Evolutionary conservation across 1,140 invertebrate species (phyloP), one percentile per base, ranked within the genome.

Genomic region (Lepidotrigona ventralis): DNA sequence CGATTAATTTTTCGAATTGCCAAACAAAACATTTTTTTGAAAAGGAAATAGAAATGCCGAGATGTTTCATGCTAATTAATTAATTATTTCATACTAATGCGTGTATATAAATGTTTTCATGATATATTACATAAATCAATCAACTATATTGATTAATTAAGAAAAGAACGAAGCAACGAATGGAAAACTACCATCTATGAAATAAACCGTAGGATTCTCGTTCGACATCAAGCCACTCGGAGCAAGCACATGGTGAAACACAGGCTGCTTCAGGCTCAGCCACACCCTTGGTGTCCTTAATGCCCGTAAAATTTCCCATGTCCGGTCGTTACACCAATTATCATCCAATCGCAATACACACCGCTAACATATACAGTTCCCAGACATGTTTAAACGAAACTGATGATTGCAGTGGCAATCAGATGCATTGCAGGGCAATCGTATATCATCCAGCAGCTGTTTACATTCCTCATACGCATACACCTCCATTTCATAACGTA

Each of bases 191-290:
- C 19, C 46, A 79, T 86, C 33, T 88, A 12, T 89, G 53, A 81
- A 79, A 81, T 89, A 89, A 90, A 90, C 89, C 90, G 81, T 90
- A 94, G 93, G 93, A 94, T 82, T 91, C 90, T 86, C 92, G 90
- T 89, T 92, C 93, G 51, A 91, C 93, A 78, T 92, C 92, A 78
- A 94, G 91, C 88, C 92, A 93, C 75, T 93, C 93, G 88, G 93
- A 94, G 87, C 92, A 92, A 84, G 87, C 89, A 70, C 90, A 89
- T 64, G 88, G 85, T 86, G 90, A 91, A 73, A 79, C 87, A 85
- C 89, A 92, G 88, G 83, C 83, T 85, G 84, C 85, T 79, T 75
- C 90, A 89, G 82, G 85, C 33, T 78, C 90, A 74, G 53, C 87
- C 58, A 86, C 91, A 85, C 76, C 93, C 54, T 79, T 93, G 88